Percentiles rank a stretch among this genome's conserved stretches.
These are phyloP conservation scores for Aricia artaxerxes DNA, from an alignment of 2,888 invertebrate species.

Conservation along the genomic window DNA sequence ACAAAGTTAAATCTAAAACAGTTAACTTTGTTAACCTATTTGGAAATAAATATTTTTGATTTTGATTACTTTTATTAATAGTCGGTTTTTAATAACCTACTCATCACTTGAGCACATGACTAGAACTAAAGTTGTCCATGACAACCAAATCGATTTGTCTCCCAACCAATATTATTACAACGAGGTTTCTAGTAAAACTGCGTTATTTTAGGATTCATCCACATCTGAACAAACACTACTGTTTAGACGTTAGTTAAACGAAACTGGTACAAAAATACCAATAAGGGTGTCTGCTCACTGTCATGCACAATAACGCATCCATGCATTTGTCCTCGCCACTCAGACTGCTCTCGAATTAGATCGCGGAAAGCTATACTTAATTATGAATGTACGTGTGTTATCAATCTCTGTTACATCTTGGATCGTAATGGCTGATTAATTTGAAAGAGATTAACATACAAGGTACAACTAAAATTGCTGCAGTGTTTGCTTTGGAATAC, in stretches of 20 bases:
- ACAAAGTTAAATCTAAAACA: too few species aligned
- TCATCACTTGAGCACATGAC: not conserved
- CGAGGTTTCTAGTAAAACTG: conserved; percentile 32
- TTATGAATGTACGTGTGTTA: conserved; percentile 17
- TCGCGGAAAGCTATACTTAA: conserved; percentile 23
- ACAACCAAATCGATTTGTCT: conserved; percentile 1
- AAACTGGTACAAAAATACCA: conserved; percentile 65
- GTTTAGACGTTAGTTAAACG: conserved; percentile 49
- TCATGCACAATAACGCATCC: conserved; percentile 73
- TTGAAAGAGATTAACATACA: not conserved
- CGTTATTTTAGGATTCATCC: conserved; percentile 48
- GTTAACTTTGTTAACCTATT: too few species aligned
- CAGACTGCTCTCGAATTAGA: conserved; percentile 68
- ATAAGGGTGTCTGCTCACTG: conserved; percentile 59
- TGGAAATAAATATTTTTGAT: too few species aligned
- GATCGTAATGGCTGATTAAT: not conserved
- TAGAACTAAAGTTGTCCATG: not conserved
- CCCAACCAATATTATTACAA: conserved; percentile 6
- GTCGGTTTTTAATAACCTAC: not conserved
- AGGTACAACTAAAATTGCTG: not conserved
- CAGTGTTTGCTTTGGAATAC: not conserved
- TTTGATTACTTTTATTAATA: too few species aligned
- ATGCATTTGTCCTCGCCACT: conserved; percentile 71
- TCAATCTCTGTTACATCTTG: conserved; percentile 14
- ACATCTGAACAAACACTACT: conserved; percentile 73